Base-by-base conservation (phyloP, 1,140 invertebrate species). In the Zaprionus camerounensis region DNA sequence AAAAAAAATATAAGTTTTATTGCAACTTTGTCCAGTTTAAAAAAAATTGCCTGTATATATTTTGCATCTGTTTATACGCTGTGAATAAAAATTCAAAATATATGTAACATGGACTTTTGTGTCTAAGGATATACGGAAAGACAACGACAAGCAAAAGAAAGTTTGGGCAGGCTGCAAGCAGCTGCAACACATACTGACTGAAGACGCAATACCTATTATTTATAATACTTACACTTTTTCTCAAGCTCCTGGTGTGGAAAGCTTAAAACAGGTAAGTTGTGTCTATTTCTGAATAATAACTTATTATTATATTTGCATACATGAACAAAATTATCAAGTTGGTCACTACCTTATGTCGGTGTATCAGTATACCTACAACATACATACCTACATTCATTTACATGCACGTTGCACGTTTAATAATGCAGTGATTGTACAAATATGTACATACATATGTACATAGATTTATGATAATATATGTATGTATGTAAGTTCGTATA, bases 81-180 rank as follows among this genome's bases (percentile, higher is more conserved):
- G 15, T 31, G 3, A 24, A 62, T 24, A 44, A 28, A 51, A 24
- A 28, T n/a, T n/a, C 3, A 59, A 41, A 51, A 67, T n/a, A 46
- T 46, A 6, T 24, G 46, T 36, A 41, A 56, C 26, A 62, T 28
- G 13, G 55, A 38, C 34, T 44, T 31, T 44, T n/a, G 38, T 58
- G 71, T 82, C 73, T 58, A 22, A 24, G 51, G 22, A 22, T 2
- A 28, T 49, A 82, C 22, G 20, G 58, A 74, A 64, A 68, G 49
- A 49, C 56, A 73, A 70, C 57, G 64, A 58, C 80, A 82, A 82
- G 65, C 64, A 55, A 78, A 87, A 87, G 64, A 65, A 59, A 72
- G 76, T 79, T 85, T 63, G 57, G 80, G 53, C 62, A 86, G 80
- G 59, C 66, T 62, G 55, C 49, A 58, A 44, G n/a, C 38, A 28